phyloP scores from a whole-genome alignment of 2,113 vertebrate species.

The Oceanites oceanicus region DNA sequence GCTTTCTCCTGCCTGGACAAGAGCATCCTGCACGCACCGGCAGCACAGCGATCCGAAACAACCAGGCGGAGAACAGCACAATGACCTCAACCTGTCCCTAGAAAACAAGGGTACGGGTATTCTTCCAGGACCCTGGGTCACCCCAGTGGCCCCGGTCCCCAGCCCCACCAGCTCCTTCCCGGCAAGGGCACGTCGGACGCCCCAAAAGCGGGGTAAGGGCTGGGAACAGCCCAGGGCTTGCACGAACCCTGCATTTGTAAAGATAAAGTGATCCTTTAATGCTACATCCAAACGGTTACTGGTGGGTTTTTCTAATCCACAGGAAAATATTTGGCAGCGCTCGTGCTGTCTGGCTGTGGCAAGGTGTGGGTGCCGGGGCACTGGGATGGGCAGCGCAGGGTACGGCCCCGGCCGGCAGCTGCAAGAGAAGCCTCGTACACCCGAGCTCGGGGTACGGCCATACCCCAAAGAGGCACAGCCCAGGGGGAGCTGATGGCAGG shows the following conservation, averaged over 20 bases:
- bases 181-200: background rate
- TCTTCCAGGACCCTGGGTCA: background rate
- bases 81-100: no score
- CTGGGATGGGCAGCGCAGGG: background rate
- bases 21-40: fast-evolving
- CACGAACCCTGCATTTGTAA: fast-evolving
- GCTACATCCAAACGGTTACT: background rate
- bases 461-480: background rate
- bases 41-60: fast-evolving
- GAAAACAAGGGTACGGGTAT: background rate
- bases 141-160: background rate
- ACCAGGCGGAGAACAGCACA: background rate
- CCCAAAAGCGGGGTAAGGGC: fast-evolving
- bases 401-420: fast-evolving
- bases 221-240: background rate
- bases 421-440: background rate
- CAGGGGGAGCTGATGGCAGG: fast-evolving
- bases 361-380: background rate
- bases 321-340: background rate
- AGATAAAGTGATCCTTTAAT: background rate
- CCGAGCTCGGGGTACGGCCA: fast-evolving
- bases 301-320: background rate
- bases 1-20: background rate
- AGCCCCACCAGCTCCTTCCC: background rate
- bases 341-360: fast-evolving